These are phyloP conservation scores for Zapornia atra DNA, from an alignment of 2,113 vertebrate species.

Conservation along the genomic window DNA sequence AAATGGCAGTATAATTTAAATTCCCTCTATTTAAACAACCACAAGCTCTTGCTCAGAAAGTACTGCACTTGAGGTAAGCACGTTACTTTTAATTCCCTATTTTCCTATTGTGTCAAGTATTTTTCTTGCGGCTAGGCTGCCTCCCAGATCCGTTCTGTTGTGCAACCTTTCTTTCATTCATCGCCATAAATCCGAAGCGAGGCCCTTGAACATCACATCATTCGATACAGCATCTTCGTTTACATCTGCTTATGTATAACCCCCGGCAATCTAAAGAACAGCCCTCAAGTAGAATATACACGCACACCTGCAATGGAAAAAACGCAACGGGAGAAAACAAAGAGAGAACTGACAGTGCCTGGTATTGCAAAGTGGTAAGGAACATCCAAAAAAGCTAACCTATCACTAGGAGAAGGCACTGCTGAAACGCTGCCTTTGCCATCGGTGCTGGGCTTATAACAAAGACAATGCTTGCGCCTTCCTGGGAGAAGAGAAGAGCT, in stretches of 20 bases:
- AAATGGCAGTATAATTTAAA: constrained; percentile 84
- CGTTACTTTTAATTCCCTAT: not conserved
- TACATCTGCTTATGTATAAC: not conserved
- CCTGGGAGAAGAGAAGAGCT: not conserved
- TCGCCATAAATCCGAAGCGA: not conserved
- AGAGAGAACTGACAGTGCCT: not conserved
- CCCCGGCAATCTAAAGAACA: not conserved
- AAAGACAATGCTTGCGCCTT: not conserved
- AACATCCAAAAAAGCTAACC: not conserved
- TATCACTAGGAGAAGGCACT: not conserved
- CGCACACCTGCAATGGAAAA: not conserved
- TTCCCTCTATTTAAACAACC: constrained; percentile 81
- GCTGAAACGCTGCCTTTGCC: not conserved
- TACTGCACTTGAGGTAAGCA: not conserved
- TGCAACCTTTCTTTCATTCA: not conserved
- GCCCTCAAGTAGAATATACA: not conserved
- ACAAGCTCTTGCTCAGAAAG: constrained; percentile 34
- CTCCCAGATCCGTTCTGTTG: not conserved
- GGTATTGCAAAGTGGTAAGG: not conserved
- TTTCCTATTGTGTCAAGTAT: not conserved
- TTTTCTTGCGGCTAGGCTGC: constrained; percentile 5
- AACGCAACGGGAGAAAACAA: not conserved
- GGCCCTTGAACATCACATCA: not conserved
- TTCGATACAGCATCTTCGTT: not conserved
- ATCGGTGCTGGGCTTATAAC: not conserved